These are phyloP conservation scores for Rhincodon typus DNA, from an alignment of 2,797 vertebrate species.

Conservation along the genomic window DNA sequence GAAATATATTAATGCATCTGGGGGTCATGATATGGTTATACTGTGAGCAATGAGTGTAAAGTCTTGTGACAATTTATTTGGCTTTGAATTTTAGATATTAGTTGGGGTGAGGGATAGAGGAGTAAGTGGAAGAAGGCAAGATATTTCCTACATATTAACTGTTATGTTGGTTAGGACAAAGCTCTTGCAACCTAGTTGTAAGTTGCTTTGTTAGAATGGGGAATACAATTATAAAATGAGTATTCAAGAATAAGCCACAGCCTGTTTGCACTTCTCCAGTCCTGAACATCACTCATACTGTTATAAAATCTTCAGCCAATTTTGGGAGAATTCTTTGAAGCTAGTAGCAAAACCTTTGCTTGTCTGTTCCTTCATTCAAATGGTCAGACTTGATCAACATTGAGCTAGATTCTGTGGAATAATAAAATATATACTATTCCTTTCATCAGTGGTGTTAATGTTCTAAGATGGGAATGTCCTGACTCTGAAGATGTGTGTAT, in stretches of 20 bases:
- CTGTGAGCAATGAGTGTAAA: neutral
- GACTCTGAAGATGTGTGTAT: neutral
- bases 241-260: neutral
- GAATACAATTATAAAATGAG: neutral
- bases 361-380: neutral
- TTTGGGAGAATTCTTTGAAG: neutral
- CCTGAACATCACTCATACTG: neutral
- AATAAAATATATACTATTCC: neutral
- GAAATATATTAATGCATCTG: neutral
- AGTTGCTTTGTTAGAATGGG: neutral
- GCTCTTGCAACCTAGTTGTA: neutral
- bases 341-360: neutral
- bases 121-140: neutral
- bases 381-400: neutral
- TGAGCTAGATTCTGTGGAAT: neutral
- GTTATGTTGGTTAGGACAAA: neutral
- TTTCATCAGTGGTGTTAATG: neutral
- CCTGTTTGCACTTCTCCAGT: neutral
- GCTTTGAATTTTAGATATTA: neutral
- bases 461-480: neutral
- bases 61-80: neutral
- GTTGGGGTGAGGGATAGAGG: neutral
- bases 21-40: neutral
- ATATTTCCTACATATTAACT: neutral
- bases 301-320: neutral